Base-by-base conservation (phyloP, 2,888 invertebrate genomes). In the Sesamia inferens region DNA sequence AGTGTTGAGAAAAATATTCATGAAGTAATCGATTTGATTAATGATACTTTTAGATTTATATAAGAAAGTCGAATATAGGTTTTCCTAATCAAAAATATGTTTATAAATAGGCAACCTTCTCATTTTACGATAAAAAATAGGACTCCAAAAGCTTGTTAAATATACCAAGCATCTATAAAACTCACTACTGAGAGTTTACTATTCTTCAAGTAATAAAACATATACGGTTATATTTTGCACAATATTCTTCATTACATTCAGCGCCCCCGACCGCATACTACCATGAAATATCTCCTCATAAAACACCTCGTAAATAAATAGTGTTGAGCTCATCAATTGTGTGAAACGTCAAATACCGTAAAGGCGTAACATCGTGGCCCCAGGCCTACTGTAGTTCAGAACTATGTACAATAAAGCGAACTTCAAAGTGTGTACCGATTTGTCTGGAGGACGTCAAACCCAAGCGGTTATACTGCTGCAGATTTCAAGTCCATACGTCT, bases 381-480 rank as follows among this genome's bases (percentile, higher is more conserved):
- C 48, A 65, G 71, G 74, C 31, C 65, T 64, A 62, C 72, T 71
- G 66, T 54, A 79, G 87, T 83, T 85, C 59, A 66, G n/a, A 85
- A 86, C 85, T 82, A 83, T 81, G 79, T 78, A 74, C 76, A 86
- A 72, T 81, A 82, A 70, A 73, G 82, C 63, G 63, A 78, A 81
- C 75, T 76, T 72, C 69, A 66, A 74, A 85, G 63, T 74, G 68
- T 59, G 76, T 73, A 68, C 83, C 76, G 78, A 85, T 85, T 85
- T 85, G 84, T 85, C 74, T 84, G 39, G 65, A 71, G 54, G 67
- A 72, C 69, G 86, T 86, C 86, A 79, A 84, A 77, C 82, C 74
- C 72, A 85, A 85, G 71, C 64, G 73, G 76, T 74, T 73, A 67
- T 76, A 65, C 68, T 76, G 65, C 68, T 81, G 71, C 74, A 81